Conservation (phyloP, 2,888 invertebrate species). For the Eilema griseolum region DNA sequence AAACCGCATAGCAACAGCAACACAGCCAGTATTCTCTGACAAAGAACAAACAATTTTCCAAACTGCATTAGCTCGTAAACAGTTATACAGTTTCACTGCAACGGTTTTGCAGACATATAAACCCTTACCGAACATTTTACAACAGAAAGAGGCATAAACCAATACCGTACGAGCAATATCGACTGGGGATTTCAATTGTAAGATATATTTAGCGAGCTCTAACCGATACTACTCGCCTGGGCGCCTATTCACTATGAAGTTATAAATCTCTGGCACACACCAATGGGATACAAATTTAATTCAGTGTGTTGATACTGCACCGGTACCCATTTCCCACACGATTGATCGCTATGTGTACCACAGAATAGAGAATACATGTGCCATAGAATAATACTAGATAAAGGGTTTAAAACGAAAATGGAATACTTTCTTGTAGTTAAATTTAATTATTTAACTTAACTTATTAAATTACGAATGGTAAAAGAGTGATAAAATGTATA, state of each 20-base stretch:
- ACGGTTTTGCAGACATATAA: slow-evolving; percentile 43
- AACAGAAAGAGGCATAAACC: slow-evolving; percentile 42
- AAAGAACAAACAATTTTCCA: not conserved
- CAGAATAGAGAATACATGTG: slow-evolving; percentile 35
- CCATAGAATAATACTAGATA: not conserved
- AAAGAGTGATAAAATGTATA: no score
- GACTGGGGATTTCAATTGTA: slow-evolving; percentile 63
- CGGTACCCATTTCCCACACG: slow-evolving; percentile 22
- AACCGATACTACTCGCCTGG: slow-evolving; percentile 61
- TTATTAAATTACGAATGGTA: no score
- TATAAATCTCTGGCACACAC: slow-evolving; percentile 68
- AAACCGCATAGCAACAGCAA: not conserved
- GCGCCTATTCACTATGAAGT: slow-evolving; percentile 68
- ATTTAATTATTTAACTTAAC: no score
- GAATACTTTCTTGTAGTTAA: no score
- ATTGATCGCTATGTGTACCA: slow-evolving; percentile 33
- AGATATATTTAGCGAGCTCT: slow-evolving; percentile 62
- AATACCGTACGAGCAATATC: slow-evolving; percentile 32
- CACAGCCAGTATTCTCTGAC: not conserved
- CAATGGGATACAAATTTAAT: slow-evolving; percentile 64
- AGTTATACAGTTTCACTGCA: slow-evolving; percentile 15
- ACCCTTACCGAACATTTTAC: slow-evolving; percentile 41
- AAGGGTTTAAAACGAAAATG: no score
- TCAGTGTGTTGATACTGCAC: slow-evolving; percentile 41
- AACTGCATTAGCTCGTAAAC: slow-evolving; percentile 38